A percentile compares a stretch with the other conserved stretches of the same genome.
These are phyloP conservation scores for Lamellibrachia columna DNA, from an alignment of 2,888 invertebrate genomes.

Conservation along the genomic window DNA sequence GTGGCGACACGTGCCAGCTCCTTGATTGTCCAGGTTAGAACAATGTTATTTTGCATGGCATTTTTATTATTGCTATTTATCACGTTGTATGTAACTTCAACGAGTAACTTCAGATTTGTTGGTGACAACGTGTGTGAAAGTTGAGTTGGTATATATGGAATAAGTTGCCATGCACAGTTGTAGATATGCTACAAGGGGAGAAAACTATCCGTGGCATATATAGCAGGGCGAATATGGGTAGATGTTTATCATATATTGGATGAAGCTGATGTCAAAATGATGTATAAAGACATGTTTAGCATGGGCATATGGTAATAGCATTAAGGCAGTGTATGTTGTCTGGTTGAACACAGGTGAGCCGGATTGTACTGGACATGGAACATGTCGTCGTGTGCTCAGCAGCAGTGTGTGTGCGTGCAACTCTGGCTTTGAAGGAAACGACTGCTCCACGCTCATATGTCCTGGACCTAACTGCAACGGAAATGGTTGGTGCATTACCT, in stretches of 20 bases:
- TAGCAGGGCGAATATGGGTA: too few relatives aligned
- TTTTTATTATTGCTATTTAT: not conserved
- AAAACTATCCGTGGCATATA: too few relatives aligned
- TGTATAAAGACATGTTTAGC: too few relatives aligned
- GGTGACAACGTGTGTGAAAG: too few relatives aligned
- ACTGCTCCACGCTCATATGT: constrained; percentile 48
- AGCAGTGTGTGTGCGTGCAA: constrained; percentile 46
- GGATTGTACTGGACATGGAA: constrained; percentile 42
- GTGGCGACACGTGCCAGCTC: constrained; percentile 45
- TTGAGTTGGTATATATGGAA: not conserved
- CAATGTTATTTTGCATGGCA: not conserved
- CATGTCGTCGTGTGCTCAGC: constrained; percentile 38
- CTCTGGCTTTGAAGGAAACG: constrained; percentile 45
- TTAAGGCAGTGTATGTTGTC: not conserved
- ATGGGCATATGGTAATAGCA: not conserved
- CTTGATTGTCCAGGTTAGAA: constrained; percentile 51
- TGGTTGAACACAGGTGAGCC: not conserved
- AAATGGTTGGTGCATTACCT: constrained; percentile 41
- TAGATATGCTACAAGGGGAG: too few relatives aligned
- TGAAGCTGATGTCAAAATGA: too few relatives aligned
- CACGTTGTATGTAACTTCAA: too few relatives aligned
- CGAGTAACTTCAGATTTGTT: not conserved
- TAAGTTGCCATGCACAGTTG: too few relatives aligned
- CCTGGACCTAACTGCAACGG: constrained; percentile 45
- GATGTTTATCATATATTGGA: too few relatives aligned